Base-by-base conservation (phyloP, 2,888 invertebrate species). In the Beris chalybata region DNA sequence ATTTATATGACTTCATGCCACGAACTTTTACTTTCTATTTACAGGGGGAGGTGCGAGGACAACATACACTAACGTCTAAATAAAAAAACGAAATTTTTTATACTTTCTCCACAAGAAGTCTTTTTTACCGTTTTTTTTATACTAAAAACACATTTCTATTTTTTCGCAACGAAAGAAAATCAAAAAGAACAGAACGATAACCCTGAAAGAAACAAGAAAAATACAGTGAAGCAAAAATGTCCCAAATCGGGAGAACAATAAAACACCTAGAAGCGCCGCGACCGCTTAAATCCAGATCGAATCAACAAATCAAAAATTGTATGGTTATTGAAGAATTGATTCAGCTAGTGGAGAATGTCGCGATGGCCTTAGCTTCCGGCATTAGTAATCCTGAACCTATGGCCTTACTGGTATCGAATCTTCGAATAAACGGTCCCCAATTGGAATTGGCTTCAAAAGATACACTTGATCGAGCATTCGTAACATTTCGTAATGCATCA, bases 401-500 rank as follows among this genome's bases (percentile, higher is more conserved):
- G 75, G 85, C 88, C 67, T 86, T 89, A 74, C 86, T 93, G 83
- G 89, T 91, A 78, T 88, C 90, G 77, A 91, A 91, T 79, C 83
- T 93, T 71, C 92, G 92, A 79, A 86, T 89, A 50, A 89, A 89
- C 78, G 89, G 93, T 70, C 89, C 88, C 73, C 91, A 92, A 79
- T 83, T 93, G 75, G 93, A 93, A 84, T 85, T 88, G 72, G 83
- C 90, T 70, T 92, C 91, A 75, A 92, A 92, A 83, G 93, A 93
- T 80, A 91, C 92, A 76, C 83, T 94, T 73, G 93, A 94, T 82
- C 86, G 89, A 74, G 88, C 88, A 74, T 94, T 93, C 83, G 89
- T 91, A 74, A 88, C 91, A 76, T 92, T 94, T 81, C 88, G 94
- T 74, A 93, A 94, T 83, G 93, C 92, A 75, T 92, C 92, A 75